phyloP scores from a whole-genome alignment of 2,113 vertebrate species.

The Ochotona princeps region DNA sequence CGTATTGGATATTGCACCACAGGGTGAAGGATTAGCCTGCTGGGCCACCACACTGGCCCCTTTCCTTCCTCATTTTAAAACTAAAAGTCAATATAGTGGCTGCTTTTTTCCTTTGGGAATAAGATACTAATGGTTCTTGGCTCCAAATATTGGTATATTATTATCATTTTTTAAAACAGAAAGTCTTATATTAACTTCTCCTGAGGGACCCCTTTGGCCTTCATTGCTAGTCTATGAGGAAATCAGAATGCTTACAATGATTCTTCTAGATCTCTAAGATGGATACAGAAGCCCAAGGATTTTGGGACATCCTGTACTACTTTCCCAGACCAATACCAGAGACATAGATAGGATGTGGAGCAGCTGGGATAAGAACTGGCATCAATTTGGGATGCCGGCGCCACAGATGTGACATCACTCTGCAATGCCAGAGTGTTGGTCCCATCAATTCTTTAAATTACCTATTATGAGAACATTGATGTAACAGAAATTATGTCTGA shows the following conservation, averaged over 20 bases:
- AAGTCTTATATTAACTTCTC: neutral
- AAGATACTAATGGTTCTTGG: neutral
- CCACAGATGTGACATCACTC: no score
- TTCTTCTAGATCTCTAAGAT: no score
- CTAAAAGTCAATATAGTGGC: neutral
- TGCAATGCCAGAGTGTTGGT: no score
- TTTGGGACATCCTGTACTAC: no score
- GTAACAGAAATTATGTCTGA: neutral
- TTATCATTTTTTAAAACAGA: slow-evolving; percentile 8
- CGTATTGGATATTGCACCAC: no score
- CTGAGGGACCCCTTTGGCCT: neutral
- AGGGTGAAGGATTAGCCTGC: no score
- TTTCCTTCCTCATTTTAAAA: slow-evolving; percentile 17
- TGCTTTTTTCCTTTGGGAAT: slow-evolving; percentile 18
- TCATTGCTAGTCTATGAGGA: neutral
- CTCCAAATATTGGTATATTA: neutral
- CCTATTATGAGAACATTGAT: neutral
- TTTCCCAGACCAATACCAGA: no score
- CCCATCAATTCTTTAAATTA: neutral
- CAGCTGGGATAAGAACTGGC: no score
- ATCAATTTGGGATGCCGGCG: no score
- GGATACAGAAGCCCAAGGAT: no score
- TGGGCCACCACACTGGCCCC: no score
- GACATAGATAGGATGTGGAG: no score
- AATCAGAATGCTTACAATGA: neutral